These are phyloP conservation scores for Phylloscopus trochiloides DNA, from an alignment of 2,113 vertebrate genomes.

Conservation along the genomic window DNA sequence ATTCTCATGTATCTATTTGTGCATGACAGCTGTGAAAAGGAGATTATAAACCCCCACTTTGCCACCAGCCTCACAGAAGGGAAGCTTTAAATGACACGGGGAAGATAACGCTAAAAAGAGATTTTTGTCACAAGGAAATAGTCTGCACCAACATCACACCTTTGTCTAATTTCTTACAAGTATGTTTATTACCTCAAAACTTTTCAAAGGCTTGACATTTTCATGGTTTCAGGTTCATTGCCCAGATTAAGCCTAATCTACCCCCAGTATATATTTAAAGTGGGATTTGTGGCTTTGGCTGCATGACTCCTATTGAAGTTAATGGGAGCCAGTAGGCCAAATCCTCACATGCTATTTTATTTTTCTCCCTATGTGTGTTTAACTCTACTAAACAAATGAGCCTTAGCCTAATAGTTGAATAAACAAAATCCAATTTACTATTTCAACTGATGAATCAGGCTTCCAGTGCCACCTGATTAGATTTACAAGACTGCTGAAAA, in stretches of 20 bases:
- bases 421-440: background rate
- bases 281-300: background rate
- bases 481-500: background rate
- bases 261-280: background rate
- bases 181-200: background rate
- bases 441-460: background rate
- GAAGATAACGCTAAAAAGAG: background rate
- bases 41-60: background rate
- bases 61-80: background rate
- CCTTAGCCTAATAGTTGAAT: background rate
- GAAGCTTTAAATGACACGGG: background rate
- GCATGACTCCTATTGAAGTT: background rate
- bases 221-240: background rate
- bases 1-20: background rate
- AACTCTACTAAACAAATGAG: background rate
- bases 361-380: background rate
- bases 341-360: background rate
- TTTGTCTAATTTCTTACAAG: background rate
- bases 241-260: background rate
- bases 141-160: background rate
- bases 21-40: constrained; percentile 3
- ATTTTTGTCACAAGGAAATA: background rate
- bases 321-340: background rate
- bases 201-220: constrained; percentile 21
- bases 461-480: background rate